Base-by-base conservation (phyloP, 1,140 invertebrate genomes). In the Trachelipus rathkii region DNA sequence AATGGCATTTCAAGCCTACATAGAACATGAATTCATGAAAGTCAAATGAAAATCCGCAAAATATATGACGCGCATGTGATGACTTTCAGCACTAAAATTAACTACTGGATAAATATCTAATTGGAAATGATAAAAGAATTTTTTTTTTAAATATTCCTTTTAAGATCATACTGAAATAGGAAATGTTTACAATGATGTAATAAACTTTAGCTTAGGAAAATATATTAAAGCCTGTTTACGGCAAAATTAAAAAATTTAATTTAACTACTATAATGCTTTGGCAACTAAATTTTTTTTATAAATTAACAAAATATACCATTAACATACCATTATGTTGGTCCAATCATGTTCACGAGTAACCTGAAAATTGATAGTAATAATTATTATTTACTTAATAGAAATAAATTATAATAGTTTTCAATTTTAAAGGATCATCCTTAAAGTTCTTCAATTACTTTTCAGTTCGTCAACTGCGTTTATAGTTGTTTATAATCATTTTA, bases 401-500 rank as follows among this genome's bases (percentile, higher is more conserved):
- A 15, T 10, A 50, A 9, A 50, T 50, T 50, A 50, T 15, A 50
- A 50, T 9, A 15, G 46, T 50, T 10, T 10, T 10, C 9, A 10
- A 9, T 10, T 50, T 50, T 50, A 50, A 50, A 15, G 15, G 15
- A 50, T 15, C 46, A 15, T 10, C 46, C 15, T 50, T 15, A 50
- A 10, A n/a, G n/a, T n/a, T n/a, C n/a, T n/a, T n/a, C n/a, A n/a
- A n/a, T n/a, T n/a, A 10, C 46, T 9, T 15, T 50, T 50, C 46
- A 50, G 46, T 50, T 50, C 46, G 46, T 50, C 46, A 50, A 50
- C 46, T 50, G 46, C 46, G 46, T 50, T 50, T 50, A 10, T 10
- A 50, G n/a, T n/a, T n/a, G n/a, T n/a, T n/a, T n/a, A 50, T 50
- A 50, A 50, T 50, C 46, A 50, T 50, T 50, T 50, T 50, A 50